Base-by-base conservation (phyloP, 2,113 vertebrate genomes). In the Globicephala melas region DNA sequence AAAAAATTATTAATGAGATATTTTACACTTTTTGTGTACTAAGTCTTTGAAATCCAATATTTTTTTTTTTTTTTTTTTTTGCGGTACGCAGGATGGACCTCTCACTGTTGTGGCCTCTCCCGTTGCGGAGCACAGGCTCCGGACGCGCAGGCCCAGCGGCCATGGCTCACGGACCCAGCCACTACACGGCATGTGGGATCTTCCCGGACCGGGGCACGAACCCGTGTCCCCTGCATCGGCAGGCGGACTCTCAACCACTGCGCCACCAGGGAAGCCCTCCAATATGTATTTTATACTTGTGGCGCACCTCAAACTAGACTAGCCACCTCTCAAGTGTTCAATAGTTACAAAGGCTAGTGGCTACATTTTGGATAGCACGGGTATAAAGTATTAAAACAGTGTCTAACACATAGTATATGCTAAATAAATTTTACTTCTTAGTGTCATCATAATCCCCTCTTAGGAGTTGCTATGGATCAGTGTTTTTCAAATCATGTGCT, bases 351-450 rank as follows among this genome's bases (percentile, higher is more conserved):
- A 74, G 31, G 76, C 70, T 70, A 77, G 33, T 53, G 62, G 44
- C 44, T 36, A 23, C 3, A 36, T 73, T 70, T 17, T 80, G 76
- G 85, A 62, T 2, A 91, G 58, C 33, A 33, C 8, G 47, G 20
- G 25, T 74, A 21, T 31, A 44, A 86, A 33, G n/a, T 70, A 74
- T 28, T 55, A 76, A 47, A 94, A 79, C 10, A 18, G 58, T 53
- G 17, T 67, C 33, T n/a, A 50, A 47, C 23, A 70, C 21, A 76
- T 1, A 65, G 14, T 58, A 41, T 36, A 41, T 89, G 26, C 33
- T 83, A 81, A 77, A 44, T 87, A 87, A 60, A 31, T 91, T 96
- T 89, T 55, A 68, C 20, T 67, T 85, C 60, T 96, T 55, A n/a
- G 23, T 28, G 63, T 70, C 44, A 71, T 50, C 38, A 60, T 44